Percentiles rank a stretch among this genome's conserved stretches.
Evolutionary conservation across 1,140 invertebrate genomes (phyloP).

Genomic region (Drosophila nigrodunni): DNA sequence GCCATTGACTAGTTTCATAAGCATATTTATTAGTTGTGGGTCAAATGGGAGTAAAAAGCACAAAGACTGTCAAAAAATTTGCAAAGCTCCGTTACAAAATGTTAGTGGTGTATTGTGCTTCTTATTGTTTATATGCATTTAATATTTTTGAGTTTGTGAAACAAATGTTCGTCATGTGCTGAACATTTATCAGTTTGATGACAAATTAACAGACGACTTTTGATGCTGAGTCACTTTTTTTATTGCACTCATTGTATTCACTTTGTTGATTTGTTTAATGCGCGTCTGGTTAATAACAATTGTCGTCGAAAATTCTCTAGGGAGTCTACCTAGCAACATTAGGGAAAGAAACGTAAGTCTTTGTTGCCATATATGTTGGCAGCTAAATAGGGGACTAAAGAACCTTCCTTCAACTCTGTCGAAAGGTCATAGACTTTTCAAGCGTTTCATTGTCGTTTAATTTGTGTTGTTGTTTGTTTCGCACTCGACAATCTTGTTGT

Average conservation of each 20-base stretch:
- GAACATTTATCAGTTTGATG: constrained; percentile 5
- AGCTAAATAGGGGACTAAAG: constrained; percentile 2
- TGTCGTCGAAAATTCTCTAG: constrained; percentile 45
- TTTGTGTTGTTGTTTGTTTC: constrained; percentile 56
- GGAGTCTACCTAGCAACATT: constrained; percentile 46
- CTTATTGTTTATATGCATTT: neutral
- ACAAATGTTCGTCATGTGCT: too few relatives aligned
- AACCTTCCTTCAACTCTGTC: neutral
- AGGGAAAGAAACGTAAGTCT: constrained; percentile 28
- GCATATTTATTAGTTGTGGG: constrained; percentile 40
- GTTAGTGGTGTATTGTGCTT: neutral
- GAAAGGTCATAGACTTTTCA: constrained; percentile 79
- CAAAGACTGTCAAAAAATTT: neutral
- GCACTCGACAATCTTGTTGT: constrained; percentile 21
- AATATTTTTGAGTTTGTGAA: neutral
- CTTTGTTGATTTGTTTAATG: constrained; percentile 58
- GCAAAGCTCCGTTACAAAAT: neutral
- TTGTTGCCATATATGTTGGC: constrained; percentile 23
- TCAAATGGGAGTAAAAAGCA: constrained; percentile 6
- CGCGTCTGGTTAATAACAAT: constrained; percentile 63
- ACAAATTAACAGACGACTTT: constrained; percentile 17
- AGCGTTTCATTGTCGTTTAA: constrained; percentile 69
- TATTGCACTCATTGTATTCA: constrained; percentile 53
- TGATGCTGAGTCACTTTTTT: constrained; percentile 24
- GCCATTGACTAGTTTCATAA: constrained; percentile 8